A percentile compares a stretch with the other conserved stretches of the same genome.
Evolutionary conservation across 1,140 invertebrate species (phyloP).

Genomic region (Condylostylus longicornis): DNA sequence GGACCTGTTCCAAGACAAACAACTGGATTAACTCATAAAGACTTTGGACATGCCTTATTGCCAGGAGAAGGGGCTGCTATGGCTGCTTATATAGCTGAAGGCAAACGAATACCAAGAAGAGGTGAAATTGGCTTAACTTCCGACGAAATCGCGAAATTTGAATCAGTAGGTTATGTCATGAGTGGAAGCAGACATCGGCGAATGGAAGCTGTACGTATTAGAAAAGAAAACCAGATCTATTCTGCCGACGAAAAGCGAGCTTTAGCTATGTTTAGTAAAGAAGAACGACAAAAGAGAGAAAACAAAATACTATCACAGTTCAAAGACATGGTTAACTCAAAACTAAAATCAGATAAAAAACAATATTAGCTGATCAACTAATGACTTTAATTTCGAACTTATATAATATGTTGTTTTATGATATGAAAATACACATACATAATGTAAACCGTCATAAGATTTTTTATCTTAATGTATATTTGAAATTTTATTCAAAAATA

Average conservation of each 20-base stretch:
- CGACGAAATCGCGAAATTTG: conserved; percentile 86
- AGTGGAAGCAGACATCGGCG: conserved; percentile 94
- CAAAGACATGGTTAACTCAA: conserved; percentile 71
- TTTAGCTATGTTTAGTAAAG: conserved; percentile 94
- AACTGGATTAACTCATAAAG: conserved; percentile 55
- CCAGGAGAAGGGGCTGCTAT: conserved; percentile 95
- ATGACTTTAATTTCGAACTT: too few species aligned
- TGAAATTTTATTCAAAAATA: too few species aligned
- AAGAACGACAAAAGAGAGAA: conserved; percentile 90
- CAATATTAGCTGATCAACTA: too few species aligned
- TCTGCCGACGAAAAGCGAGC: conserved; percentile 98
- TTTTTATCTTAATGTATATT: too few species aligned
- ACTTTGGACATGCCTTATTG: conserved; percentile 77
- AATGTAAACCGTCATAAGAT: too few species aligned
- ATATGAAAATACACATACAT: too few species aligned
- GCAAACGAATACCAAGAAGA: conserved; percentile 92
- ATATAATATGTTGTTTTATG: too few species aligned
- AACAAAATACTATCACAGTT: conserved; percentile 93
- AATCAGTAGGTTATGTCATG: conserved; percentile 96
- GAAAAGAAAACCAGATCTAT: conserved; percentile 99
- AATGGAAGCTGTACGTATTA: conserved; percentile 98
- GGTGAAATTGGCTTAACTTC: conserved; percentile 98
- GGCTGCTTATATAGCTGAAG: conserved; percentile 96
- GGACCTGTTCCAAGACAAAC: conserved; percentile 56
- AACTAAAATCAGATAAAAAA: conserved; percentile 35